These are phyloP conservation scores for Sebastiscus albofasciatus DNA, from an alignment of 2,797 vertebrate genomes.

Conservation along the genomic window DNA sequence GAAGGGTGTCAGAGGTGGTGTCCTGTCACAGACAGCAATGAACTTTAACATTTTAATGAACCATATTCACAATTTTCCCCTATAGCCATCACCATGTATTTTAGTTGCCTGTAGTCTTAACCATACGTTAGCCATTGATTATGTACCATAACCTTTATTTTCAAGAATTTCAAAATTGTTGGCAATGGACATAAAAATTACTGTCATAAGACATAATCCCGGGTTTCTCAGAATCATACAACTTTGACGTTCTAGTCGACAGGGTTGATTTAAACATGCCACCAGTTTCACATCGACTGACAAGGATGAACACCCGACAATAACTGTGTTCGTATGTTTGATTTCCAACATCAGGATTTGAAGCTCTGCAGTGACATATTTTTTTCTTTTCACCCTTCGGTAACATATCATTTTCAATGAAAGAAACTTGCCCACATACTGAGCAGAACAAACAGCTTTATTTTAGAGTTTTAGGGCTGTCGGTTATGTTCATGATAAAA, in stretches of 20 bases:
- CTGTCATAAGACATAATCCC: neutral
- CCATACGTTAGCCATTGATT: neutral
- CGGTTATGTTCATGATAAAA: too few species aligned
- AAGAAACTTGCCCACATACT: neutral
- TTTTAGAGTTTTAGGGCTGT: neutral
- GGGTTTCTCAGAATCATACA: neutral
- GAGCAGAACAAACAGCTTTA: neutral
- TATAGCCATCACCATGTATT: neutral
- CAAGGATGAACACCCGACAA: neutral
- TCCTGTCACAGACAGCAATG: neutral
- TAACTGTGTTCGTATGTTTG: neutral
- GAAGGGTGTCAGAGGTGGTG: neutral
- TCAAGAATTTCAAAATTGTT: neutral
- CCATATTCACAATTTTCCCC: neutral
- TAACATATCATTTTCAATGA: neutral
- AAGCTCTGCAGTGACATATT: neutral
- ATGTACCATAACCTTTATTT: neutral
- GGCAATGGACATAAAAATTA: neutral
- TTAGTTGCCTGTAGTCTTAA: neutral
- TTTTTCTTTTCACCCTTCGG: too few species aligned
- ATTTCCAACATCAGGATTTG: neutral
- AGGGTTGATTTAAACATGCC: neutral
- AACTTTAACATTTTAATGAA: neutral
- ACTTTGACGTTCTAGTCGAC: neutral
- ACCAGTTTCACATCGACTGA: neutral